Conservation (phyloP, 2,113 vertebrate genomes). For the Oncorhynchus kisutch region DNA sequence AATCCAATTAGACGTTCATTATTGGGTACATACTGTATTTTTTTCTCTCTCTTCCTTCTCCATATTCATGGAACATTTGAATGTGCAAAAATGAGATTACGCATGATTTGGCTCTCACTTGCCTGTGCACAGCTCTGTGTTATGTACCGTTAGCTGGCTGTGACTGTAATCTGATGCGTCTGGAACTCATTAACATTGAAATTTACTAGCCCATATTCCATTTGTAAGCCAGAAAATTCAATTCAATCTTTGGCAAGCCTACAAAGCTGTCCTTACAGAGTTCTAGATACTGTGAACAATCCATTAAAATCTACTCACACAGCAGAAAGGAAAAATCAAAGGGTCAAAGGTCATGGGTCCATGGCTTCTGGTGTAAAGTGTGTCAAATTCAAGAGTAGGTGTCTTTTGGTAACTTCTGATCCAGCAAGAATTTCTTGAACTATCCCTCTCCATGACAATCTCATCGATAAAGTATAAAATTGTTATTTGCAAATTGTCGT, state of each 20-base stretch:
- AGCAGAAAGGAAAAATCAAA: background rate
- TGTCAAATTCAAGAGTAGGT: background rate
- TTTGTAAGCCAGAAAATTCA: conserved; percentile 11
- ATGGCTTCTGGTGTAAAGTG: background rate
- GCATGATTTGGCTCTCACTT: conserved; percentile 25
- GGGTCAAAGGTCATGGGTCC: background rate
- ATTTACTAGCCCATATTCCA: background rate
- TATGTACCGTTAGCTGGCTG: conserved; percentile 2
- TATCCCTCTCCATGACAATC: too few species aligned
- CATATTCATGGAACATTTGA: conserved; percentile 22
- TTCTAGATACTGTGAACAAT: background rate
- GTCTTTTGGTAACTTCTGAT: too few species aligned
- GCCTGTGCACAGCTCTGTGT: conserved; percentile 3
- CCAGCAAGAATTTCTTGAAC: too few species aligned
- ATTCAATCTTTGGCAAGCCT: background rate
- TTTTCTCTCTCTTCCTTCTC: background rate
- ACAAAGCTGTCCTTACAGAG: background rate
- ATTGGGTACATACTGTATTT: conserved; percentile 29
- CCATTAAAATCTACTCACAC: background rate
- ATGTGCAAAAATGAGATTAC: conserved; percentile 42
- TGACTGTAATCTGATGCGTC: conserved; percentile 28
- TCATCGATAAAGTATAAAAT: too few species aligned
- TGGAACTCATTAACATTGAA: conserved; percentile 3
- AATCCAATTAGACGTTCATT: conserved; percentile 69
- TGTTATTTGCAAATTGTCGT: too few species aligned